A percentile compares a stretch with the other conserved stretches of the same genome.
Evolutionary conservation across 1,140 invertebrate species (phyloP).

Genomic region (Meloidogyne exigua): DNA sequence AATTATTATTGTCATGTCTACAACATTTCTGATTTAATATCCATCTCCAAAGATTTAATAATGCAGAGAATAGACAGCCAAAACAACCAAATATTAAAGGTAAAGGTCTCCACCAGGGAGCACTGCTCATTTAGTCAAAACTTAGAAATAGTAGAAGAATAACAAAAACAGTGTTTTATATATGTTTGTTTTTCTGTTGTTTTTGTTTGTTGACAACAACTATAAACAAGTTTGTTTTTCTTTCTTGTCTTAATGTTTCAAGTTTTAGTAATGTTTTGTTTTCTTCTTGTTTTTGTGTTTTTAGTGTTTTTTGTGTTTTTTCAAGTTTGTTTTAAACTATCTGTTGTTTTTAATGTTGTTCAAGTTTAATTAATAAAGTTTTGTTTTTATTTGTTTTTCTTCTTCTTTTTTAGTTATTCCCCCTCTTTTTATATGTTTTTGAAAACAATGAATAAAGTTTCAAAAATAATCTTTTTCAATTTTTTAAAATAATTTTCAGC

Average conservation of each 20-base stretch:
- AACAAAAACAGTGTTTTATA: too few species aligned
- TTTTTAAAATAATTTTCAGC: neutral
- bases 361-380: too few species aligned
- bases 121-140: conserved; percentile 6
- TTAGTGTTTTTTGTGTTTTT: too few species aligned
- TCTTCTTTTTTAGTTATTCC: too few species aligned
- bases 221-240: too few species aligned
- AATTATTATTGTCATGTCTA: neutral
- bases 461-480: neutral
- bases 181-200: neutral
- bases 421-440: neutral
- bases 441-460: neutral
- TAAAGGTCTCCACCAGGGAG: conserved; percentile 20
- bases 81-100: conserved; percentile 9
- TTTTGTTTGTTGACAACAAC: too few species aligned
- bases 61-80: neutral
- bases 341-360: neutral
- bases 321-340: too few species aligned
- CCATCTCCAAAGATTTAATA: conserved; percentile 11
- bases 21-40: neutral
- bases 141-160: too few species aligned
- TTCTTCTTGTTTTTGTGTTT: too few species aligned
- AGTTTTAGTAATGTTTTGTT: too few species aligned
- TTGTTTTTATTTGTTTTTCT: too few species aligned
- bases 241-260: too few species aligned